phyloP scores from a whole-genome alignment of 1,140 invertebrate species.

The Nylanderia fulva region DNA sequence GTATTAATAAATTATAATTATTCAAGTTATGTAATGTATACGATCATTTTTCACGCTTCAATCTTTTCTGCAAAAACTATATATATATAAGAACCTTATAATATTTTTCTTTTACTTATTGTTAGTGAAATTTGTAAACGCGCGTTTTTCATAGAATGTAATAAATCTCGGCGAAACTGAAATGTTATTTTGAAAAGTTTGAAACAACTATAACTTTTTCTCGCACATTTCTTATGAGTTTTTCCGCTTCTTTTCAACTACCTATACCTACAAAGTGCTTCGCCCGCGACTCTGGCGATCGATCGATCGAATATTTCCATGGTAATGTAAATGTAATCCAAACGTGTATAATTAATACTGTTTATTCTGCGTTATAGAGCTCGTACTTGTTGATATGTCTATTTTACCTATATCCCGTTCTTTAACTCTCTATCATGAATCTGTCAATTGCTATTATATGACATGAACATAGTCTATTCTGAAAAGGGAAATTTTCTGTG shows the following conservation, averaged over 20 bases:
- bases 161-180: constrained; percentile 42
- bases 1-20: constrained; percentile 15
- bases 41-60: not conserved
- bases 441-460: not conserved
- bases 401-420: not conserved
- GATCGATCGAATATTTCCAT: constrained; percentile 35
- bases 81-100: too few relatives aligned
- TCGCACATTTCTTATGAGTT: constrained; percentile 22
- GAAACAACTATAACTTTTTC: constrained; percentile 34
- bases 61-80: not conserved
- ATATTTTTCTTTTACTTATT: constrained; percentile 17
- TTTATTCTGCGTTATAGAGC: not conserved
- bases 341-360: constrained; percentile 43
- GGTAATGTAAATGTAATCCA: constrained; percentile 42
- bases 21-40: not conserved
- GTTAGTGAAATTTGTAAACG: not conserved
- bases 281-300: not conserved
- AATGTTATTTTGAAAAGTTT: constrained; percentile 46
- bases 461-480: not conserved
- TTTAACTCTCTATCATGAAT: not conserved
- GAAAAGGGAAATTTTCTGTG: not conserved
- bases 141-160: not conserved
- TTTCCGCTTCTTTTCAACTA: constrained; percentile 25
- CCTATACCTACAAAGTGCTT: not conserved
- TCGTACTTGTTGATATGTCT: constrained; percentile 40